These are phyloP conservation scores for Aurelia aurita DNA, from an alignment of 30 jellyfish, hydroid and myxozoan genomes.

Conservation along the genomic window DNA sequence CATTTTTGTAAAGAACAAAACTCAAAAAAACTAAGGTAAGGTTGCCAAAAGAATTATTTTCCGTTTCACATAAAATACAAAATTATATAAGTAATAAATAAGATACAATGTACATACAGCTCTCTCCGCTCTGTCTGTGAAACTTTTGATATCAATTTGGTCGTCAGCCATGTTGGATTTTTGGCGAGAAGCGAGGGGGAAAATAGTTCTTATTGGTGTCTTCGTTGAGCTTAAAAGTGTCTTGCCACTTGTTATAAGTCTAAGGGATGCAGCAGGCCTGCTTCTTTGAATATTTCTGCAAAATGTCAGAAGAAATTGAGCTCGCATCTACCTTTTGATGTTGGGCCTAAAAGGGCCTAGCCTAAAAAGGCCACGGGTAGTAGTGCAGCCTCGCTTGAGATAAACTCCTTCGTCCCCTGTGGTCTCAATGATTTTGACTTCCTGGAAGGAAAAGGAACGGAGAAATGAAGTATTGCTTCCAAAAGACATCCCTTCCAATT, in stretches of 20 bases:
- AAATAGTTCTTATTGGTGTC: background rate
- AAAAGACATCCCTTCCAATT: too few species aligned
- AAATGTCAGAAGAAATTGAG: background rate
- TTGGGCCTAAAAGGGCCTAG: conserved; percentile 47
- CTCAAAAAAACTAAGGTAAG: too few species aligned
- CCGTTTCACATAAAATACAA: background rate
- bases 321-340: background rate
- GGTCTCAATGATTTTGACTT: too few species aligned
- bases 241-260: too few species aligned
- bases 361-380: conserved; percentile 36
- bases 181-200: background rate
- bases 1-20: too few species aligned
- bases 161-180: conserved; percentile 11
- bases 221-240: background rate
- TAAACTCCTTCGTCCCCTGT: conserved; percentile 1
- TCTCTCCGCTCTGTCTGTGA: conserved; percentile 63
- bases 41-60: background rate
- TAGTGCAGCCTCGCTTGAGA: background rate
- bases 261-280: too few species aligned
- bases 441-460: too few species aligned
- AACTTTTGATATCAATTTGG: conserved; percentile 39
- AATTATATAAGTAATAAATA: background rate
- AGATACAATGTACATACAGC: conserved; percentile 12
- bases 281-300: background rate
- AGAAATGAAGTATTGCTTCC: too few species aligned